Evolutionary conservation across 2,888 invertebrate species (phyloP), one percentile per base, ranked within the genome.

Genomic region (Cacoxenus indagator): DNA sequence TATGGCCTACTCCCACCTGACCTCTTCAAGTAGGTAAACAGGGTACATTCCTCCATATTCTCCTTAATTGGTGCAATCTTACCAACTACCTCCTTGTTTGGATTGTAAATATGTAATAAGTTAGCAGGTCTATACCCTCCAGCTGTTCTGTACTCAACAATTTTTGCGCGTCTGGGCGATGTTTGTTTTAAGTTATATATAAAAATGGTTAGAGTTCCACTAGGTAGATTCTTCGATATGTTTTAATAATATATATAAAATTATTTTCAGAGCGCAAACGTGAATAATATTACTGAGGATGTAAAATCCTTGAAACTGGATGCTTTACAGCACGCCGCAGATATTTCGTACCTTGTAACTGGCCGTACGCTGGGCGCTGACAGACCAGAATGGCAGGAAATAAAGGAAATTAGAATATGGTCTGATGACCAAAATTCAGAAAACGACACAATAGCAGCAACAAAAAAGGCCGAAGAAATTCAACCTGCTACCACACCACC

Each of bases 311-410:
- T 9, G 19, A 62, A 62, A 8, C 5, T 62, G 19, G 43, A 62
- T 5, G 45, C 45, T 3, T 9, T 62, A 24, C 31, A 45, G 22
- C 43, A 45, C 45, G 61, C 61, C 37, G 54, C 65, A 3, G 54
- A 37, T 14, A 4, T 72, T 2, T 77, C 77, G 2, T 77, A 77
- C 4, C 14, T 75, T 1, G 71, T 78, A 11, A 80, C 77, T n/a
- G 80, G 79, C 27, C 81, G 86, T 0, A 81, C 85, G 2, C 69
- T 86, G 22, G 85, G 87, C 0, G 76, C 81, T 0, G 86, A 87
- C 54, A 70, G 73, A 6, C 55, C 69, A n/a, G 67, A 71, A 37
- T 14, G 51, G 2, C 51, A 51, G 17, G 11, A 45, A 27, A 68
- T 67, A 22, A 27, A 64, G 8, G 9, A 9, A 27, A 9, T 11